Base-by-base conservation (phyloP, 2,113 vertebrate species). In the Tympanuchus pallidicinctus region DNA sequence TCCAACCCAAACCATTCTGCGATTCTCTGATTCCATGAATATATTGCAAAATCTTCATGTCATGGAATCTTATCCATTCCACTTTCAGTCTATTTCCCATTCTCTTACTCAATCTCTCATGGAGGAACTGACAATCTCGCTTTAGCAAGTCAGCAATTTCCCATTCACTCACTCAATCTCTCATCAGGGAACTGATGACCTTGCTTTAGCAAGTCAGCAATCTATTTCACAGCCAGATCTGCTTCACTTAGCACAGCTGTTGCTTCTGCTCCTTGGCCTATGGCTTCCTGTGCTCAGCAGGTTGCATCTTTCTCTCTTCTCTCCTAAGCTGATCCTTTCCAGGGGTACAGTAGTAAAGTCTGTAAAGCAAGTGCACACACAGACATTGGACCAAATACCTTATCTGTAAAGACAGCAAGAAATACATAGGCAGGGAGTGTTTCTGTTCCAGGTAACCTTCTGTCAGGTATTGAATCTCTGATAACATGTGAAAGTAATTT, bases 361-460 rank as follows among this genome's bases (percentile, higher is more conserved):
- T 42, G 56, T 61, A 92, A 81, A 83, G 28, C 27, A 78, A 40
- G 21, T 38, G 28, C 15, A 38, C 20, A 61, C 36, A 69, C 36
- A 90, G 61, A 82, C 52, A 91, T 72, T 89, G 89, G 84, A 95
- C 73, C 61, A 92, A 89, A 3, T 84, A 94, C 74, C 86, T 92
- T 81, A 88, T 78, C 93, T 87, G 60, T 24, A 82, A 86, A 64
- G 10, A 47, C 3, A 71, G 42, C 24, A 75, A 61, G 50, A 67
- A 86, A 95, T 92, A 32, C 38, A 66, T 7, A 89, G 34, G 66
- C 5, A 75, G 42, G 73, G 70, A 69, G 34, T 82, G 82, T 69
- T 92, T 65, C 89, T 8, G 3, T 81, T 84, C 74, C 17, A 8
- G 12, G 10, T 61, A 72, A 86, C 78, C 76, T 80, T 88, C 86